These are phyloP conservation scores for Selene dorsalis DNA, from an alignment of 2,797 vertebrate genomes.

Conservation along the genomic window DNA sequence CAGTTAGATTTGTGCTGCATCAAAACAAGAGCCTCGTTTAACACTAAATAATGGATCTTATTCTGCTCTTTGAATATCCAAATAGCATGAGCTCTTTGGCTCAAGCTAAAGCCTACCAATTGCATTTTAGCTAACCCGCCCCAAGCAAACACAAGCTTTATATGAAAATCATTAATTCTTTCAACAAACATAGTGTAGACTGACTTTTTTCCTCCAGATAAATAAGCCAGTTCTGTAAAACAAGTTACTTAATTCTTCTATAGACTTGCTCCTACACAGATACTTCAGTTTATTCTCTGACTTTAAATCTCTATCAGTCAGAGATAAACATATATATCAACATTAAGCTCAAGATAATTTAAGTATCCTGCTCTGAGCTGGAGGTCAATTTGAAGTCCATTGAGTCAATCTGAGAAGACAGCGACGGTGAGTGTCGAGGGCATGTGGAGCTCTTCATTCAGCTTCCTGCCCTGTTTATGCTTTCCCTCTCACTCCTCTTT, in stretches of 20 bases:
- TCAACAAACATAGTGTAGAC: conserved; percentile 49
- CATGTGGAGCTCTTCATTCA: conserved; percentile 59
- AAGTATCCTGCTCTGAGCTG: conserved; percentile 49
- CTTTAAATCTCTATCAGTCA: conserved; percentile 21
- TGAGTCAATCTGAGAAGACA: conserved; percentile 61
- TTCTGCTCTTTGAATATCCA: conserved; percentile 76
- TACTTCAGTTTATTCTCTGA: conserved; percentile 22
- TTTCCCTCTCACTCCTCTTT: conserved; percentile 71
- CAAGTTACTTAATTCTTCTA: conserved; percentile 34
- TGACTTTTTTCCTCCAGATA: conserved; percentile 32
- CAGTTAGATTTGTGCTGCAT: conserved; percentile 81
- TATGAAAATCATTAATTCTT: conserved; percentile 62
- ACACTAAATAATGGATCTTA: conserved; percentile 81
- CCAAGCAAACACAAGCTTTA: conserved; percentile 53
- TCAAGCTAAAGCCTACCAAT: conserved; percentile 54
- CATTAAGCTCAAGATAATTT: conserved; percentile 37
- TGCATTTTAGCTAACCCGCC: conserved; percentile 57
- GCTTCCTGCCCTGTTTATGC: conserved; percentile 69
- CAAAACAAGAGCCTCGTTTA: conserved; percentile 82
- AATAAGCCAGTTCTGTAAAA: conserved; percentile 52
- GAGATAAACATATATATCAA: conserved; percentile 32
- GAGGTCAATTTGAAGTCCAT: conserved; percentile 72
- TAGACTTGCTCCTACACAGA: conserved; percentile 10
- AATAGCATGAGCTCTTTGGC: conserved; percentile 58
- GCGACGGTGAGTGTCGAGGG: conserved; percentile 52